Evolutionary conservation across 1,140 invertebrate genomes (phyloP).

Genomic region (Thalassaphorura encarpata): DNA sequence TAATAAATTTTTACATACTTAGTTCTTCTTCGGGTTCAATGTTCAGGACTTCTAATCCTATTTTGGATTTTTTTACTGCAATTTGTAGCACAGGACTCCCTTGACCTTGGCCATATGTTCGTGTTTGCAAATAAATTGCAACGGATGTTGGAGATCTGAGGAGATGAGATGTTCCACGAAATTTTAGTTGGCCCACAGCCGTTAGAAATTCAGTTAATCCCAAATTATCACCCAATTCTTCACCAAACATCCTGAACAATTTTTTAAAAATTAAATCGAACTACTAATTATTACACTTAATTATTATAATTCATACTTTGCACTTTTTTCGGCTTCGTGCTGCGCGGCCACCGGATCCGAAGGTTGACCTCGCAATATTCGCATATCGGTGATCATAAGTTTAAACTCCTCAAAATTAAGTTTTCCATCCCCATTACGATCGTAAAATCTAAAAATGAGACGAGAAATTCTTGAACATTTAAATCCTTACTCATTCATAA

Average conservation of each 20-base stretch:
- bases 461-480: not conserved
- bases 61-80: no score
- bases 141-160: slow-evolving; percentile 36
- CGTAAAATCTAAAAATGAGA: slow-evolving; percentile 39
- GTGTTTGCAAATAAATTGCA: slow-evolving; percentile 7
- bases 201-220: slow-evolving; percentile 42
- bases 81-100: no score
- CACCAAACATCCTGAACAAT: slow-evolving; percentile 39
- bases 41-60: no score
- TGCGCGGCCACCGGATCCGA: slow-evolving; percentile 36
- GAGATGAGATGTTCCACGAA: slow-evolving; percentile 46
- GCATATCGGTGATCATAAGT: slow-evolving; percentile 40
- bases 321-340: slow-evolving; percentile 39
- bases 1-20: no score
- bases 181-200: slow-evolving; percentile 46
- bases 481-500: not conserved
- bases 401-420: slow-evolving; percentile 37
- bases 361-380: slow-evolving; percentile 37
- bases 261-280: not conserved
- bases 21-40: no score
- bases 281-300: not conserved
- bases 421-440: slow-evolving; percentile 39
- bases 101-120: no score
- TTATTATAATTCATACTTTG: slow-evolving; percentile 36
- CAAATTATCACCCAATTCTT: slow-evolving; percentile 35